Evolutionary conservation across 2,888 invertebrate genomes (phyloP), one percentile per base, ranked within the genome.

Genomic region (Colletes collaris): DNA sequence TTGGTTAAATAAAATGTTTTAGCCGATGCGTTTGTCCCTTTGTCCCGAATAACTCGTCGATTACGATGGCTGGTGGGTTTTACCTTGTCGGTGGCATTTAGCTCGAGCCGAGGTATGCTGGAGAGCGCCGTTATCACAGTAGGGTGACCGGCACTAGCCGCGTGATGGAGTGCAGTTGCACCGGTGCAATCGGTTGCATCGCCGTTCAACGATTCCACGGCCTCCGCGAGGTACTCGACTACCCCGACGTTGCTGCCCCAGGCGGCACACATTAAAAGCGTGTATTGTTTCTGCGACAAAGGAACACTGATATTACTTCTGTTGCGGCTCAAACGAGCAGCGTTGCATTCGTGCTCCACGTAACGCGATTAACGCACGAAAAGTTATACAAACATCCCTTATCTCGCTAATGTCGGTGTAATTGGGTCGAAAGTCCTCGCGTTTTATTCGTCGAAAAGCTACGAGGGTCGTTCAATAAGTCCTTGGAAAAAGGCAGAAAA

Each of bases 241-340:
- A 96, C 94, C 35, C 95, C 94, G 16, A 94, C 92, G 49, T 95
- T 94, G 86, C 96, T 96, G 83, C 96, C 96, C 72, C 95, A 94
- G 66, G 96, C 95, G 7, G 96, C 97, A 91, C 97, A 97, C 94
- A 97, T 97, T 52, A 97, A 93, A 40, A 96, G 93, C 88, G 95
- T 95, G 93, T 96, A 95, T 85, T 96, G 95, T 93, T 96, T 96
- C 96, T 96, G 93, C 64, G 91, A 89, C 53, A 76, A 69, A 83
- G 60, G n/a, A 13, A 74, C 16, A 64, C n/a, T 40, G 6, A 11
- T 44, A 16, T 59, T 74, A 70, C 37, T 13, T 7, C 7, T 19
- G 11, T 49, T n/a, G 6, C 46, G 60, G 10, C 35, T 10, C 3
- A 37, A 55, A 13, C 16, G 40, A 65, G 8, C 8, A 8, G 8